Evolutionary conservation across 35 echinoderm and acorn worm genomes (phyloP).

Genomic region (Holothuria glaberrima): DNA sequence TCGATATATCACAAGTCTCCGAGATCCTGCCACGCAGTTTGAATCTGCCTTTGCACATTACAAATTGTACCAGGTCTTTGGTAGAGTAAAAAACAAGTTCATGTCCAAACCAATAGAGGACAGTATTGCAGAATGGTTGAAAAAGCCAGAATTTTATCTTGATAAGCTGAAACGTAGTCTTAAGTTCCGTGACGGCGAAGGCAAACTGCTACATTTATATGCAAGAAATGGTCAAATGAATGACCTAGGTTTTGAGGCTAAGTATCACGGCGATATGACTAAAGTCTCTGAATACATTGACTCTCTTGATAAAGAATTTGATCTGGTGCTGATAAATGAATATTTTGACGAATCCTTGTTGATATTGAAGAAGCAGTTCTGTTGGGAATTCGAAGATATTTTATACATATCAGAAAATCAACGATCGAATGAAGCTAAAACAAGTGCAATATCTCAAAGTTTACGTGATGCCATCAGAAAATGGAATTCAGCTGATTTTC

Average conservation of each 20-base stretch:
- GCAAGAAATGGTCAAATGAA: constrained; percentile 52
- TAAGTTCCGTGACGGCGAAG: background rate
- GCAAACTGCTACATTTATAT: constrained; percentile 1
- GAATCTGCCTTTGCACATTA: constrained; percentile 85
- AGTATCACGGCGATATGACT: constrained; percentile 7
- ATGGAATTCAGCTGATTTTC: constrained; percentile 72
- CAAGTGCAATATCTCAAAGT: background rate
- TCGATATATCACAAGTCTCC: constrained; percentile 84
- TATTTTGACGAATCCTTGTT: constrained; percentile 80
- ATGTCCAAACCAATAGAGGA: background rate
- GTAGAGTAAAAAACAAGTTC: background rate
- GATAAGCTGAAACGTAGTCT: background rate
- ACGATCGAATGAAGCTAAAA: background rate
- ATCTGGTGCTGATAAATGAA: constrained; percentile 62
- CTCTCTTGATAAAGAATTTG: constrained; percentile 40
- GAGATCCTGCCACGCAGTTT: constrained; percentile 87
- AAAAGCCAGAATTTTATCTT: constrained; percentile 17
- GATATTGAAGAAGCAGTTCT: constrained; percentile 60
- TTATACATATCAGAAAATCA: constrained; percentile 65
- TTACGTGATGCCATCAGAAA: constrained; percentile 25
- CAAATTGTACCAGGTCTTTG: constrained; percentile 23
- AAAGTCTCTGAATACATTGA: constrained; percentile 49
- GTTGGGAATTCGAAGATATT: constrained; percentile 71
- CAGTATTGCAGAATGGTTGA: constrained; percentile 53
- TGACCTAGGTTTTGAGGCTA: constrained; percentile 38